Conservation (phyloP, 2,113 vertebrate species). For the Prionailurus viverrinus region DNA sequence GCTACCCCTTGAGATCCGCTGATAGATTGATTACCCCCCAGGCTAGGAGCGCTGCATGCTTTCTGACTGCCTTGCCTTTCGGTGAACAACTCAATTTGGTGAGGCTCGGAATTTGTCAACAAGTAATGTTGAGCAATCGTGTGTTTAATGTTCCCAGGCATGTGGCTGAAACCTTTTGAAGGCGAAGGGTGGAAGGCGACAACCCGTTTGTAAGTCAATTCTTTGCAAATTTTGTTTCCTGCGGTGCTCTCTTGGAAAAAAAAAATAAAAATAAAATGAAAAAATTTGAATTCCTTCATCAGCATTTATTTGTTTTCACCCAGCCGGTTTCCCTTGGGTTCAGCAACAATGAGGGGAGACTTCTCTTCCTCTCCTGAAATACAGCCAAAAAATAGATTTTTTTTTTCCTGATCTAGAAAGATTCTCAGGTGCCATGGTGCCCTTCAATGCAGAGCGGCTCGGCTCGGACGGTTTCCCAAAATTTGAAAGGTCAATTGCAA, state of each 20-base stretch:
- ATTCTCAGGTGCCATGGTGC: neutral
- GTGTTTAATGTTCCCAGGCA: conserved; percentile 91
- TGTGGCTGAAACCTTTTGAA: conserved; percentile 90
- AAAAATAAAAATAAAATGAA: conserved; percentile 51
- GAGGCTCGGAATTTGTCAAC: conserved; percentile 86
- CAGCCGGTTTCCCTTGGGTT: conserved; percentile 87
- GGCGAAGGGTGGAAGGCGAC: conserved; percentile 89
- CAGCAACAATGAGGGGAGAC: conserved; percentile 78
- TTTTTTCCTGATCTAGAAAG: neutral
- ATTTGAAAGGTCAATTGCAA: conserved; percentile 42
- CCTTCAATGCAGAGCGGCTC: neutral
- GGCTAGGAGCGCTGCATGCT: conserved; percentile 84
- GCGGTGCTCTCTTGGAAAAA: conserved; percentile 88
- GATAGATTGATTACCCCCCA: neutral
- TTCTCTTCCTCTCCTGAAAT: conserved; percentile 76
- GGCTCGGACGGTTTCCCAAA: neutral
- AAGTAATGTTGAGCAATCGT: conserved; percentile 88
- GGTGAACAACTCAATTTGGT: conserved; percentile 85
- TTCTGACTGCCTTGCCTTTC: conserved; percentile 83
- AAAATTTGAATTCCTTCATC: conserved; percentile 86
- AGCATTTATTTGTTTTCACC: conserved; percentile 86
- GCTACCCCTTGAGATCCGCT: conserved; percentile 79
- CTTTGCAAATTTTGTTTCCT: conserved; percentile 89
- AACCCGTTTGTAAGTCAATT: conserved; percentile 89
- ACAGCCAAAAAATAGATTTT: conserved; percentile 34